phyloP scores from a whole-genome alignment of 1,140 invertebrate genomes.

The Bacillus rossius region DNA sequence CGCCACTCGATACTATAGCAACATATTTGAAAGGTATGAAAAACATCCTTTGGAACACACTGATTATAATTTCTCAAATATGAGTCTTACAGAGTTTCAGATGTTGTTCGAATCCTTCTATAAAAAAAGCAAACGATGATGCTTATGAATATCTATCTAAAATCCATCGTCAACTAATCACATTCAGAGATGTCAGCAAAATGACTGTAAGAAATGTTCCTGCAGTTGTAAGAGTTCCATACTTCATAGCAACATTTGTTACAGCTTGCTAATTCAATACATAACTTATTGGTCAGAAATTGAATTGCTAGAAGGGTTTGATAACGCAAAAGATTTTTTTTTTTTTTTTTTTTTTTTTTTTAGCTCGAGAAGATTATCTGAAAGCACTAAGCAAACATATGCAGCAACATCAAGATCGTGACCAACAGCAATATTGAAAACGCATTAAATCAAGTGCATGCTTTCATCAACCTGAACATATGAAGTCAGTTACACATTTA shows the following conservation, averaged over 20 bases:
- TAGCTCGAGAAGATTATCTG: slow-evolving; percentile 26
- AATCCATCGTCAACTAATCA: not conserved
- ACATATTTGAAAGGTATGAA: slow-evolving; percentile 33
- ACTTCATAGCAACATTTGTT: slow-evolving; percentile 27
- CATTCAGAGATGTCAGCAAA: not conserved
- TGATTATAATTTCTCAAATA: slow-evolving; percentile 30
- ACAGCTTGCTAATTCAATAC: slow-evolving; percentile 1
- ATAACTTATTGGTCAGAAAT: not conserved
- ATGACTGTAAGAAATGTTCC: slow-evolving; percentile 1
- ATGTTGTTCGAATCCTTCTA: slow-evolving; percentile 31
- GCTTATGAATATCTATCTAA: not conserved
- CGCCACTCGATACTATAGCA: no score
- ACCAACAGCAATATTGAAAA: slow-evolving; percentile 33
- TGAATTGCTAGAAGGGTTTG: not conserved
- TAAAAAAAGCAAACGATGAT: not conserved
- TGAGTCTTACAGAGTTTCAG: slow-evolving; percentile 34
- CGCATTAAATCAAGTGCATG: slow-evolving; percentile 31
- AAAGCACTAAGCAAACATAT: slow-evolving; percentile 29
- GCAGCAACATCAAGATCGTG: slow-evolving; percentile 18
- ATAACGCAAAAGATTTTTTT: slow-evolving; percentile 31
- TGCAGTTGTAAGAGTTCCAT: slow-evolving; percentile 20
- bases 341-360: no score
- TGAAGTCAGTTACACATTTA: no score
- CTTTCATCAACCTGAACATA: no score
- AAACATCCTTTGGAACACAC: slow-evolving; percentile 25